Evolutionary conservation across 2,888 invertebrate genomes (phyloP), one percentile per base, ranked within the genome.

Genomic region (Lasiommata megera): DNA sequence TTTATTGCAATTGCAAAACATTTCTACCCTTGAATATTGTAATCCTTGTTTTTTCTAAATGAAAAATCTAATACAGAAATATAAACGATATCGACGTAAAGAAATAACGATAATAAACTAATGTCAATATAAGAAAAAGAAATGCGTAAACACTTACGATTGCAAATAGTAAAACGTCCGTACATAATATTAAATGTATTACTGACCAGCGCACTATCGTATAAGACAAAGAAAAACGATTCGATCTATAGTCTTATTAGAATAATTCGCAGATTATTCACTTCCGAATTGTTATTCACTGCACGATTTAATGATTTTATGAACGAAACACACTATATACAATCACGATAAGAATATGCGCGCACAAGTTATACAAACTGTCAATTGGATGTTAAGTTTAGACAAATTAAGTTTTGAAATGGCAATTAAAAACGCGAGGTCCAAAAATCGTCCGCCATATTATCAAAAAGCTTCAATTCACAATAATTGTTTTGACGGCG

Each of bases 391-490:
- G n/a, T 28, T 23, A 9, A 34, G n/a, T 44, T 6, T 29, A 16
- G 12, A 16, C 41, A 23, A 43, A 43, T 16, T 9, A 3, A 12
- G 34, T 52, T 52, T 48, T 63, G 63, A 74, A 72, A 70, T 66
- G 61, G 62, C 62, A 70, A 74, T 70, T 71, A 68, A 67, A 74
- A 78, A 77, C 75, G 64, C 68, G 71, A 71, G 68, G 71, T 76
- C 74, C 73, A 74, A 79, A 82, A 77, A 70, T 74, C 65, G 77
- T 76, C 83, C 77, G 91, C 90, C 91, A 91, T 91, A 79, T 90
- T 89, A 84, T 74, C 77, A 78, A 74, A 77, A 80, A 77, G 73
- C 74, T 82, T 84, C 85, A 86, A 88, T 88, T 44, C 28, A 29
- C 37, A 29, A 34, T 34, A 46, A 29, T 46, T 91, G 91, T 91